Conservation (phyloP, 2,113 vertebrate species). For the Sula dactylatra region DNA sequence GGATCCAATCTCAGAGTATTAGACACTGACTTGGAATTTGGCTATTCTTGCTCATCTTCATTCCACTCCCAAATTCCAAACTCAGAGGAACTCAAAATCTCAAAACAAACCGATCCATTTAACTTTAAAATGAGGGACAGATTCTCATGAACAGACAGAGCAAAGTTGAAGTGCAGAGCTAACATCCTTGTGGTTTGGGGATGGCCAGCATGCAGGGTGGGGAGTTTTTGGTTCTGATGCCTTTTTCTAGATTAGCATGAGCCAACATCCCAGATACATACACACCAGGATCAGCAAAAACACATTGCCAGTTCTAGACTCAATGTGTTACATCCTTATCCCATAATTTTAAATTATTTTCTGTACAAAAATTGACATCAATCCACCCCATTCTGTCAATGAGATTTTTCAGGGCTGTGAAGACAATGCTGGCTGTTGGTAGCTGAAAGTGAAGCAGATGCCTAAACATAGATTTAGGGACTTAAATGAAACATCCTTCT, state of each 20-base stretch:
- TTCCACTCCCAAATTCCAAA: background rate
- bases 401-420: background rate
- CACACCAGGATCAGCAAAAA: background rate
- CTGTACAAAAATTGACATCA: background rate
- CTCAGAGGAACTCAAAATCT: background rate
- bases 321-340: background rate
- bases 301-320: background rate
- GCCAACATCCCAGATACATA: background rate
- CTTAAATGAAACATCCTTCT: background rate
- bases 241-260: background rate
- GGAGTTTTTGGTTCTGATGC: background rate
- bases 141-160: background rate
- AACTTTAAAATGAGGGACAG: background rate
- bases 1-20: background rate
- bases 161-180: background rate
- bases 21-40: background rate
- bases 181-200: background rate
- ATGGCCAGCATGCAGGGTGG: background rate
- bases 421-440: background rate
- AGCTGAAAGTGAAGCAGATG: background rate
- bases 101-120: background rate
- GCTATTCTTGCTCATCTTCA: constrained; percentile 8
- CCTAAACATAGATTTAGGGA: background rate
- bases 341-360: background rate
- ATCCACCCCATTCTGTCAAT: background rate